Conservation (phyloP, 2,797 vertebrate genomes). For the Tokudaia tokunoshimensis region DNA sequence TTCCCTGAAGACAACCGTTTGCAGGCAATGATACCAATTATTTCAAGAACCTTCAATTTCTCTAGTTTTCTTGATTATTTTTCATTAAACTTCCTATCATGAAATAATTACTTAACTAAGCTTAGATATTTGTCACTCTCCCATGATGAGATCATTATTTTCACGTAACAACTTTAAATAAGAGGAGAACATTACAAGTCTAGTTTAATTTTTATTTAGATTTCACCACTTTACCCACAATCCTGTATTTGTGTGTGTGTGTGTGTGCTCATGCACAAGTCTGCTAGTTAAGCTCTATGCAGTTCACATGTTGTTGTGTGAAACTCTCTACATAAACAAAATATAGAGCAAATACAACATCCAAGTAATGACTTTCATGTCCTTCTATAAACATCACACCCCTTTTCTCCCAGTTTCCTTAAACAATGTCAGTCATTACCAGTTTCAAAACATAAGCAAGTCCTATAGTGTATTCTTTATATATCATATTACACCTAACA, state of each 20-base stretch:
- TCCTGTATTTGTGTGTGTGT: background rate
- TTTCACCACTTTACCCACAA: background rate
- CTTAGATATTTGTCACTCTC: background rate
- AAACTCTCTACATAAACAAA: background rate
- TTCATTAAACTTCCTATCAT: background rate
- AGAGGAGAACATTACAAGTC: background rate
- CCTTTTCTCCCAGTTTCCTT: background rate
- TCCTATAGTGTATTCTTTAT: background rate
- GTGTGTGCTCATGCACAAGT: background rate
- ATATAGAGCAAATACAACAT: background rate
- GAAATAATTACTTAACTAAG: background rate
- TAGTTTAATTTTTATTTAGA: background rate
- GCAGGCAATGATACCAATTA: background rate
- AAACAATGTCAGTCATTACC: background rate
- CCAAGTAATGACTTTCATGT: background rate
- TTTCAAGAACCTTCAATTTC: background rate
- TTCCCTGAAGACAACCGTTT: background rate
- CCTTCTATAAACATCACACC: background rate
- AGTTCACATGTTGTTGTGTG: background rate
- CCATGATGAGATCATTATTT: background rate
- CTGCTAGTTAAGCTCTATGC: background rate
- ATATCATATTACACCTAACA: background rate
- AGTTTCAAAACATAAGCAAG: background rate
- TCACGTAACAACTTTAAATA: background rate
- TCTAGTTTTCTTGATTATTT: background rate